phyloP scores from a whole-genome alignment of 2,113 vertebrate genomes.

The Xyrauchen texanus region DNA sequence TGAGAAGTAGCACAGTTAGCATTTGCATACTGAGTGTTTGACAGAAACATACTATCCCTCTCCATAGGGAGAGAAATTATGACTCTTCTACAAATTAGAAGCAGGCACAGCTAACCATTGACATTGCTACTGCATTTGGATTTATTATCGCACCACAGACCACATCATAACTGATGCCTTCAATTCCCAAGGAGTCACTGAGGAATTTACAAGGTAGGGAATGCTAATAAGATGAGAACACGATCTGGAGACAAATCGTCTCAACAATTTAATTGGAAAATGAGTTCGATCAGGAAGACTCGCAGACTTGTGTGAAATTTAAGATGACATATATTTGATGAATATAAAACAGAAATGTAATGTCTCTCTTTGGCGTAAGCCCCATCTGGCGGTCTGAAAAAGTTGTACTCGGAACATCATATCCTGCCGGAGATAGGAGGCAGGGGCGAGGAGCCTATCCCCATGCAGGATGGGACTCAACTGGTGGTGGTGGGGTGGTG shows the following conservation, averaged over 20 bases:
- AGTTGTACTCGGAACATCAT: no score
- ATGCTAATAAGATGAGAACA: conserved; percentile 61
- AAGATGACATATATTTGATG: no score
- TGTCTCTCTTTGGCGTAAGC: no score
- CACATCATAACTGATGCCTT: conserved; percentile 67
- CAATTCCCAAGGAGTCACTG: conserved; percentile 67
- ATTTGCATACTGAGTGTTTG: conserved; percentile 58
- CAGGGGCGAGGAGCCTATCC: no score
- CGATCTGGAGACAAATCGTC: conserved; percentile 62
- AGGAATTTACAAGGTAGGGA: conserved; percentile 68
- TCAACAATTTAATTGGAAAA: conserved; percentile 72
- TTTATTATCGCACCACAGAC: conserved; percentile 59
- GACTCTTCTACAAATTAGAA: conserved; percentile 31
- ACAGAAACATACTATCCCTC: conserved; percentile 44
- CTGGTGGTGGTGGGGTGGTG: no score
- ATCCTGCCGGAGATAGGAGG: no score
- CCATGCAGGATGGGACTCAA: no score
- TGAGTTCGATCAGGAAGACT: no score
- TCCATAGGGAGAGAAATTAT: conserved; percentile 45
- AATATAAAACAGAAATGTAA: no score
- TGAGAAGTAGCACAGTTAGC: conserved; percentile 6
- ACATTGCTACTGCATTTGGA: conserved; percentile 37
- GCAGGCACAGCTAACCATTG: conserved; percentile 36
- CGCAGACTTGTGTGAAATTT: no score
- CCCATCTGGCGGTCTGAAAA: no score